Percentiles rank a stretch among this genome's conserved stretches.
These are phyloP conservation scores for Pelecanus crispus DNA, from an alignment of 2,113 vertebrate genomes.

Conservation along the genomic window DNA sequence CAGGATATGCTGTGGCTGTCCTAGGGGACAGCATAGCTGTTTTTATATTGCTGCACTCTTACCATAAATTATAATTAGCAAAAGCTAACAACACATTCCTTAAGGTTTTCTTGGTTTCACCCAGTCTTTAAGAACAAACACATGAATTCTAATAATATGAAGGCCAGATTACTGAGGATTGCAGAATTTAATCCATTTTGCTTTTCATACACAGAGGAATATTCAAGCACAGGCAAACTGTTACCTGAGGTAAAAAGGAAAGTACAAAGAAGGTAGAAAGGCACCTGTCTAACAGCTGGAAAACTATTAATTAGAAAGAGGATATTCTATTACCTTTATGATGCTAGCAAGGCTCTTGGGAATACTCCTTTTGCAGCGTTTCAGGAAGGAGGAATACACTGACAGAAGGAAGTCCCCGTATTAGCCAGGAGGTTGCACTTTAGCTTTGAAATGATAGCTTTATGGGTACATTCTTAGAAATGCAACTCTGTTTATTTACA, in stretches of 20 bases:
- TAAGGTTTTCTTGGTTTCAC: neutral
- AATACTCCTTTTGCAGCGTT: neutral
- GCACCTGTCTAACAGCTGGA: neutral
- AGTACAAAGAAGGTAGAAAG: neutral
- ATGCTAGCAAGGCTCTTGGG: neutral
- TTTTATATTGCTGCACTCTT: neutral
- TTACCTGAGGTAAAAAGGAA: neutral
- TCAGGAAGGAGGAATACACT: neutral
- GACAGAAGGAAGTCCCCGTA: neutral
- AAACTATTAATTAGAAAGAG: neutral
- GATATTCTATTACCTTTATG: neutral
- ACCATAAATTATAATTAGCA: neutral
- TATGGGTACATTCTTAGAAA: neutral
- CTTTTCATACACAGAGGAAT: neutral
- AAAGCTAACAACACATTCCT: neutral
- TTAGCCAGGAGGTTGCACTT: neutral
- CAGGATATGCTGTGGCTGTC: neutral
- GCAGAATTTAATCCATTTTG: neutral
- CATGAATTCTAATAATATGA: neutral
- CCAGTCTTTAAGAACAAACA: neutral
- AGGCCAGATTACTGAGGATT: neutral
- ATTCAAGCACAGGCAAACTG: neutral
- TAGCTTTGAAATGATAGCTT: neutral
- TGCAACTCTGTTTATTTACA: neutral
- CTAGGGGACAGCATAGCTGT: neutral